Evolutionary conservation across 2,888 invertebrate genomes (phyloP).

Genomic region (Chydorus sphaericus): DNA sequence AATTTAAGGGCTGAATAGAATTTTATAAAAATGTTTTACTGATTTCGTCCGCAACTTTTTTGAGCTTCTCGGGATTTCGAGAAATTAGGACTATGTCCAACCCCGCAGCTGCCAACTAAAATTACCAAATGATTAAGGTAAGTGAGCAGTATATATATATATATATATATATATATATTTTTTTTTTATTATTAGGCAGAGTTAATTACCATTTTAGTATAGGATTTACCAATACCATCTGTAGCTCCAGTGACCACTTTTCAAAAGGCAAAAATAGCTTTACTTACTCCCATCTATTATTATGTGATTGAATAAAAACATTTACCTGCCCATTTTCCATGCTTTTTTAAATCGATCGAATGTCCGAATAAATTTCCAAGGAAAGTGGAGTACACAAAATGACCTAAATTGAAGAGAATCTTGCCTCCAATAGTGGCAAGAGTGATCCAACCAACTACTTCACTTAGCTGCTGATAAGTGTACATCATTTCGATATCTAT

Average conservation of each 20-base stretch:
- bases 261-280: not conserved
- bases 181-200: not conserved
- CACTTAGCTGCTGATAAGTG: too few species aligned
- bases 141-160: not conserved
- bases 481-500: too few species aligned
- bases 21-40: too few species aligned
- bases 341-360: not conserved
- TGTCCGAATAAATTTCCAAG: not conserved
- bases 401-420: not conserved
- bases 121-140: too few species aligned
- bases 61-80: not conserved
- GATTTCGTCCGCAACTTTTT: conserved; percentile 6
- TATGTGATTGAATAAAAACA: not conserved
- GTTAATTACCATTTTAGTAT: not conserved
- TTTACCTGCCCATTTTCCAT: conserved; percentile 13
- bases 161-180: not conserved
- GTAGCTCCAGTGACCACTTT: conserved; percentile 1
- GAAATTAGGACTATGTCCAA: conserved; percentile 2
- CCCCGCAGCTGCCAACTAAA: conserved; percentile 2
- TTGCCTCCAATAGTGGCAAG: not conserved
- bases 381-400: conserved; percentile 8
- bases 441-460: not conserved
- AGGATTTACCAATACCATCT: not conserved
- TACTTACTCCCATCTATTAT: not conserved
- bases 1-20: not conserved